phyloP scores from a whole-genome alignment of 2,113 vertebrate genomes.

The Prinia subflava region DNA sequence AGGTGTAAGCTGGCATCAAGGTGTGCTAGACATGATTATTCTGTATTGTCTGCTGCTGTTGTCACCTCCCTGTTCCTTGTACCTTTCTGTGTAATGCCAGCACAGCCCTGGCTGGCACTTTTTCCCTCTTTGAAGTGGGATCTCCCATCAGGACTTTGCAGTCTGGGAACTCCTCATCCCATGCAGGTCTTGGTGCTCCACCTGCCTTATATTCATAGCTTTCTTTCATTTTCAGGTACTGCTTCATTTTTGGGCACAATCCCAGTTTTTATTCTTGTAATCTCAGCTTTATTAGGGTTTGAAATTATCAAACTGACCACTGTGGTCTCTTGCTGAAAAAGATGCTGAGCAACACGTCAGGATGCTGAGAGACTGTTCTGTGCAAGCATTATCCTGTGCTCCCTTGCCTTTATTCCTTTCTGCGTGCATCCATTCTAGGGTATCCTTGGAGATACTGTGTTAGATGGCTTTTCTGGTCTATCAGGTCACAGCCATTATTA shows the following conservation, averaged over 20 bases:
- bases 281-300: background rate
- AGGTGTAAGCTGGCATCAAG: background rate
- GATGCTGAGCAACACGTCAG: background rate
- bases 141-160: background rate
- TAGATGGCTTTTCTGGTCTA: background rate
- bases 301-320: background rate
- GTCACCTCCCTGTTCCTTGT: background rate
- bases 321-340: background rate
- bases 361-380: background rate
- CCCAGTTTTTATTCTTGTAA: background rate
- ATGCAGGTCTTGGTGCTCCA: background rate
- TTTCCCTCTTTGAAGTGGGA: background rate
- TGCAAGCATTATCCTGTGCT: background rate
- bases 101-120: background rate
- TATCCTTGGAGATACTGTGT: background rate
- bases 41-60: background rate
- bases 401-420: background rate
- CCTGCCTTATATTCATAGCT: background rate
- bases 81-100: background rate
- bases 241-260: background rate
- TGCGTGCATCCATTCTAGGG: background rate
- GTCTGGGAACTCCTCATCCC: background rate
- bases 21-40: background rate
- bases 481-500: background rate
- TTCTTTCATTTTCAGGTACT: background rate